Evolutionary conservation across 2,113 vertebrate species (phyloP).

Genomic region (Arenaria interpres): DNA sequence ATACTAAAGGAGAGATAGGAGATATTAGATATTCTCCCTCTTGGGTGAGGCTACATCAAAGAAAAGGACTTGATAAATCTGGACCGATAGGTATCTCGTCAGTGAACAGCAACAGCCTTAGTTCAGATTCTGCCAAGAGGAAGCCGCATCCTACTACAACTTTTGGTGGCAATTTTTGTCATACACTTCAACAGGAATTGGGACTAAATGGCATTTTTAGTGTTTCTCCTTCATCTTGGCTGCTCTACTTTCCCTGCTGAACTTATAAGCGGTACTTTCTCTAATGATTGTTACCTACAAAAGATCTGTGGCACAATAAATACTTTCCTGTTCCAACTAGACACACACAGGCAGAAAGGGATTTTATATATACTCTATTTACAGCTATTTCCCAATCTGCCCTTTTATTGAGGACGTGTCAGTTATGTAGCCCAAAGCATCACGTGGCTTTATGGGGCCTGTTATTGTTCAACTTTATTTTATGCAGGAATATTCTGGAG

Average conservation of each 20-base stretch:
- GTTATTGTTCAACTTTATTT: not conserved
- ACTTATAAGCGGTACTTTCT: not conserved
- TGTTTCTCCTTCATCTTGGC: not conserved
- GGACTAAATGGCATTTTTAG: not conserved
- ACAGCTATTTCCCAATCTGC: not conserved
- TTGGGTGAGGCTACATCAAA: not conserved
- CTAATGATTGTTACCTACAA: not conserved
- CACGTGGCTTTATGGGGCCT: not conserved
- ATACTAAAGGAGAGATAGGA: not conserved
- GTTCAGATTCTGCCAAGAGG: not conserved
- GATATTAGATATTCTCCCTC: not conserved
- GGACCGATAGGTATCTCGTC: not conserved
- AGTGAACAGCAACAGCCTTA: not conserved
- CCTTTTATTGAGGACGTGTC: not conserved
- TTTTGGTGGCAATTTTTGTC: not conserved
- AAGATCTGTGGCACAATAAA: not conserved
- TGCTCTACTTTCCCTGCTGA: not conserved
- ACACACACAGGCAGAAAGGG: not conserved
- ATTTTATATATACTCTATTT: too few relatives aligned
- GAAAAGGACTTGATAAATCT: not conserved
- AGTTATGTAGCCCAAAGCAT: not conserved
- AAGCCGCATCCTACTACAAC: not conserved
- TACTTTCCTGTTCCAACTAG: too few relatives aligned
- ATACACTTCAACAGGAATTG: not conserved
- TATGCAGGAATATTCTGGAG: not conserved